Percentiles rank a stretch among this genome's conserved stretches.
These are phyloP conservation scores for Mesembrinibis cayennensis DNA, from an alignment of 2,113 vertebrate genomes.

Conservation along the genomic window DNA sequence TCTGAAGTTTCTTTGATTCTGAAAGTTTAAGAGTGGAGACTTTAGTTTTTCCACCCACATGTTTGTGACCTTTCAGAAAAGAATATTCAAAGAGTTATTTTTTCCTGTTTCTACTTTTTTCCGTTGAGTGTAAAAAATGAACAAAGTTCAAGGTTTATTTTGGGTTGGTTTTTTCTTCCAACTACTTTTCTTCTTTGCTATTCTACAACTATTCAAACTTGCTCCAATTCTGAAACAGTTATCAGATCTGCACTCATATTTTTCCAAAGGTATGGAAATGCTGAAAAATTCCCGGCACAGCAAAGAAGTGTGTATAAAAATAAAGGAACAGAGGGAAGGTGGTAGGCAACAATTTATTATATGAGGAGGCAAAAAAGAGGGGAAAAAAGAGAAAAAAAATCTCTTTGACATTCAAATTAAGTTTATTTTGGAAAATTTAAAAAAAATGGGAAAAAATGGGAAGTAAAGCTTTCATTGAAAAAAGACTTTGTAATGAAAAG, in stretches of 20 bases:
- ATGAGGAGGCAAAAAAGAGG: background rate
- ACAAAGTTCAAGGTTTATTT: background rate
- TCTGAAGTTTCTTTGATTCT: conserved; percentile 1
- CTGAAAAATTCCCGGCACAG: background rate
- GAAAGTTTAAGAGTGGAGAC: background rate
- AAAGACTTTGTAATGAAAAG: background rate
- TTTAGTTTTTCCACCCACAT: background rate
- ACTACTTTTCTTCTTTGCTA: background rate
- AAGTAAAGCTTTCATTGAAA: background rate
- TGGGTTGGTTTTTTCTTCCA: background rate
- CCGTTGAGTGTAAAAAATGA: background rate
- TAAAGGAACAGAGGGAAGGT: background rate
- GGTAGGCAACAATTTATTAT: background rate
- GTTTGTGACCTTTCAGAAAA: conserved; percentile 42
- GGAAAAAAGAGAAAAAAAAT: too few relatives aligned
- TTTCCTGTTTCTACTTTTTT: conserved; percentile 21
- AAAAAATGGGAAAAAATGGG: background rate
- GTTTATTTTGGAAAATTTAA: background rate
- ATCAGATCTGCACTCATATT: background rate
- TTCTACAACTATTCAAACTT: background rate
- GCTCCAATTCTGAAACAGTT: background rate
- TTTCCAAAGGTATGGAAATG: background rate
- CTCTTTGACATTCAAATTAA: background rate
- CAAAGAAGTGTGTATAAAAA: background rate
- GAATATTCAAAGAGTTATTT: background rate